Base-by-base conservation (phyloP, 2,113 vertebrate genomes). In the Dicentrarchus labrax region DNA sequence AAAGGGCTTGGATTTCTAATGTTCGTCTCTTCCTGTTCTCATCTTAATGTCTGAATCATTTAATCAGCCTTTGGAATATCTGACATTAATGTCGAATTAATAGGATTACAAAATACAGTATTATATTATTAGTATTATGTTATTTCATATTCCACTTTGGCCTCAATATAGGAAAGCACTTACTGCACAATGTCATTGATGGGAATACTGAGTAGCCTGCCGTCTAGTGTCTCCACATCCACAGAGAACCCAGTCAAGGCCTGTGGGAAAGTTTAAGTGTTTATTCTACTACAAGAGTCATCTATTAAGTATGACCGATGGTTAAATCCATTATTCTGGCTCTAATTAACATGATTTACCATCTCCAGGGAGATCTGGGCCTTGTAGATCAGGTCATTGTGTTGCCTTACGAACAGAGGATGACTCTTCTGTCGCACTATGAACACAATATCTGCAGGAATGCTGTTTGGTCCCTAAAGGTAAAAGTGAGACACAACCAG, bases 131-230 rank as follows among this genome's bases (percentile, higher is more conserved):
- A 30, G 30, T 30, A 30, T 30, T 30, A 30, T 43, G 2, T 9
- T 50, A 48, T 60, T 43, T 19, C 24, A 6, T 9, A 22, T 64
- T 73, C 10, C 16, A 57, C 39, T 54, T 21, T 69, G 3, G 30
- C 2, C 10, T 6, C 19, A 45, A 7, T 11, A 47, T 3, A 5
- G 11, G 8, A 60, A 78, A 76, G 22, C 39, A 95, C 98, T 97
- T 86, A 99, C 98, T 98, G 95, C 67, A 99, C 94, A 2, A 99
- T 96, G 81, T 99, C 96, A 0, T 98, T 99, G 91, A 99, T 89
- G 30, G 98, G 97, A 86, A 99, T 96, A 83, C 92, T 96, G 59
- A 99, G 94, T 10, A 97, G 93, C 68, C 97, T 93, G 89, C 96
- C 96, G 71, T 99, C 98, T 72, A 99, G 92, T 0, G 97, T 99